A percentile compares a stretch with the other conserved stretches of the same genome.
Conservation (phyloP, 2,888 invertebrate genomes). For the Agriopis marginaria region DNA sequence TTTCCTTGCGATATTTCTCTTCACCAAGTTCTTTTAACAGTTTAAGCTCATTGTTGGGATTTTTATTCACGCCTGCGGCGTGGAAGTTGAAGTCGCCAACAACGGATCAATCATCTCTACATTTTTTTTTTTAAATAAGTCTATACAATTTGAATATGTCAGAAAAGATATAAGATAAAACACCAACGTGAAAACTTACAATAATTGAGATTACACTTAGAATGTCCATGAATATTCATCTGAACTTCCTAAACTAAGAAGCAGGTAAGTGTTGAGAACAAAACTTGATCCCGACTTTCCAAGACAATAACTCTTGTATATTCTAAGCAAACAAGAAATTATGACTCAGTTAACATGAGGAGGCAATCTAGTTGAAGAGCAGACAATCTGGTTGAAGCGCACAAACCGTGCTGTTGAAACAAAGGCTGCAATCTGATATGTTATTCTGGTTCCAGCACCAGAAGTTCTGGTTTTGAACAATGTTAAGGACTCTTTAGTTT, state of each 20-base stretch:
- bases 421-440: slow-evolving; percentile 63
- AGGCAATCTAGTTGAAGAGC: slow-evolving; percentile 35
- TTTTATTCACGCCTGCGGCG: no score
- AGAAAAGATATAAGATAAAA: not conserved
- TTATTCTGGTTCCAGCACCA: slow-evolving; percentile 59
- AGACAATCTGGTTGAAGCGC: slow-evolving; percentile 37
- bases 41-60: no score
- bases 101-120: no score
- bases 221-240: not conserved
- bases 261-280: slow-evolving; percentile 4
- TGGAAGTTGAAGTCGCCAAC: no score
- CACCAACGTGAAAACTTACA: no score
- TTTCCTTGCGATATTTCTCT: no score
- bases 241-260: not conserved
- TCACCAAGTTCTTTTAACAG: no score
- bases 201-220: not conserved
- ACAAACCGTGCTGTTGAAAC: slow-evolving; percentile 53
- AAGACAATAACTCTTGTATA: slow-evolving; percentile 17
- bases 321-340: not conserved
- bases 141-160: not conserved
- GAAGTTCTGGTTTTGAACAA: slow-evolving; percentile 46
- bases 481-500: slow-evolving; percentile 28
- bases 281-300: slow-evolving; percentile 13
- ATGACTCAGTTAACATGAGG: slow-evolving; percentile 27
- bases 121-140: not conserved